Evolutionary conservation across 1,140 invertebrate species (phyloP).

Genomic region (Zaprionus camerounensis): DNA sequence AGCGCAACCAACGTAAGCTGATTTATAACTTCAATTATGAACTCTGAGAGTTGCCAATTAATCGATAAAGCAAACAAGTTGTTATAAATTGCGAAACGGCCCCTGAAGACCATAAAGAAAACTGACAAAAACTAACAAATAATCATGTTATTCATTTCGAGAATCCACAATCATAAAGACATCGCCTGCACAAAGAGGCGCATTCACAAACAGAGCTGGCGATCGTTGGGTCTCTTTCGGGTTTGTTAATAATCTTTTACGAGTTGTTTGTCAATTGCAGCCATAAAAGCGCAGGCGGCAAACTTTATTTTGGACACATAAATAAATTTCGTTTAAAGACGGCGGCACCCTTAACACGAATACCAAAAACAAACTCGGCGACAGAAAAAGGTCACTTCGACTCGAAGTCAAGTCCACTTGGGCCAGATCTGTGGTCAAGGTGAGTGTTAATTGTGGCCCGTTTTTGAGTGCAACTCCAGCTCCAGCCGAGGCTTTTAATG

Average conservation of each 20-base stretch:
- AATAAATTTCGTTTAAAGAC: constrained; percentile 30
- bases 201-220: constrained; percentile 18
- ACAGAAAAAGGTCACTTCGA: constrained; percentile 27
- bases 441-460: constrained; percentile 38
- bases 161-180: constrained; percentile 21
- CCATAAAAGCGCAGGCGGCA: constrained; percentile 27
- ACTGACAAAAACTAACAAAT: constrained; percentile 3
- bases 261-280: constrained; percentile 42
- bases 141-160: constrained; percentile 25
- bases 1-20: constrained; percentile 8
- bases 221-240: constrained; percentile 4
- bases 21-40: constrained; percentile 26
- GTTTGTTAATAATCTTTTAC: constrained; percentile 30
- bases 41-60: constrained; percentile 14
- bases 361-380: constrained; percentile 22
- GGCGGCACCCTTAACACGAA: constrained; percentile 43
- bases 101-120: constrained; percentile 6
- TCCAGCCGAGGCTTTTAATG: constrained; percentile 2
- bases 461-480: constrained; percentile 30
- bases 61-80: constrained; percentile 3
- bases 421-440: constrained; percentile 29
- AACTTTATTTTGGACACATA: constrained; percentile 33
- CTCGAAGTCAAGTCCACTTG: constrained; percentile 46
- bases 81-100: constrained; percentile 17
- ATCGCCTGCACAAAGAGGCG: constrained; percentile 31